Evolutionary conservation across 2,888 invertebrate genomes (phyloP).

Genomic region (Plagiodera versicolora): DNA sequence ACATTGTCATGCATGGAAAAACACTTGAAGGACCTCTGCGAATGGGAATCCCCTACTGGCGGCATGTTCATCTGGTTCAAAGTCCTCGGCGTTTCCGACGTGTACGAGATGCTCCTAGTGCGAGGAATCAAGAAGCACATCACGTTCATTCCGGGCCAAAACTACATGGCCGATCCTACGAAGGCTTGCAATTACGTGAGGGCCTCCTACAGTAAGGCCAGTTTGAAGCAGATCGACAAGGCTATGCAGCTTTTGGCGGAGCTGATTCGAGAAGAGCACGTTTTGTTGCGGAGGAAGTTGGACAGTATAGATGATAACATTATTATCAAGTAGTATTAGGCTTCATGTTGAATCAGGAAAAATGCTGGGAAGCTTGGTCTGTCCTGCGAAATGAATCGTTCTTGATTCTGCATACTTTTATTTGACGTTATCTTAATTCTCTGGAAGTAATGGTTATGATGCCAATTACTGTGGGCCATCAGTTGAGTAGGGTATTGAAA

Average conservation of each 20-base stretch:
- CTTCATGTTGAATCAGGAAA: not conserved
- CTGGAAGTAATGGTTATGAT: not conserved
- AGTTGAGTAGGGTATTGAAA: too few relatives aligned
- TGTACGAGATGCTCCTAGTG: slow-evolving; percentile 71
- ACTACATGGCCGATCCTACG: slow-evolving; percentile 66
- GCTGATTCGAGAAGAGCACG: slow-evolving; percentile 63
- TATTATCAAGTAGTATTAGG: slow-evolving; percentile 30
- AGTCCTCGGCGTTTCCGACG: slow-evolving; percentile 68
- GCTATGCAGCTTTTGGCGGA: slow-evolving; percentile 64
- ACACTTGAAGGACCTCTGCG: slow-evolving; percentile 64
- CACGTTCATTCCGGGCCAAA: slow-evolving; percentile 73
- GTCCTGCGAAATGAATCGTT: slow-evolving; percentile 11
- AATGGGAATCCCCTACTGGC: slow-evolving; percentile 68
- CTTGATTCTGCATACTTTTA: not conserved
- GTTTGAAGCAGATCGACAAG: slow-evolving; percentile 65
- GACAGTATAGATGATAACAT: slow-evolving; percentile 44
- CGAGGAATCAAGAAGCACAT: slow-evolving; percentile 69
- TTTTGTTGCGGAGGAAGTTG: slow-evolving; percentile 51
- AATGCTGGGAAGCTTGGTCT: slow-evolving; percentile 12
- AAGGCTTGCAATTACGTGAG: slow-evolving; percentile 69
- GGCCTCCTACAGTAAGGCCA: slow-evolving; percentile 70
- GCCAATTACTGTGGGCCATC: too few relatives aligned
- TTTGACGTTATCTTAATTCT: not conserved
- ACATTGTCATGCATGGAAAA: slow-evolving; percentile 63
- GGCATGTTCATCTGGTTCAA: slow-evolving; percentile 82